Evolutionary conservation across 2,888 invertebrate genomes (phyloP), one percentile per base, ranked within the genome.

Genomic region (Timema cristinae): DNA sequence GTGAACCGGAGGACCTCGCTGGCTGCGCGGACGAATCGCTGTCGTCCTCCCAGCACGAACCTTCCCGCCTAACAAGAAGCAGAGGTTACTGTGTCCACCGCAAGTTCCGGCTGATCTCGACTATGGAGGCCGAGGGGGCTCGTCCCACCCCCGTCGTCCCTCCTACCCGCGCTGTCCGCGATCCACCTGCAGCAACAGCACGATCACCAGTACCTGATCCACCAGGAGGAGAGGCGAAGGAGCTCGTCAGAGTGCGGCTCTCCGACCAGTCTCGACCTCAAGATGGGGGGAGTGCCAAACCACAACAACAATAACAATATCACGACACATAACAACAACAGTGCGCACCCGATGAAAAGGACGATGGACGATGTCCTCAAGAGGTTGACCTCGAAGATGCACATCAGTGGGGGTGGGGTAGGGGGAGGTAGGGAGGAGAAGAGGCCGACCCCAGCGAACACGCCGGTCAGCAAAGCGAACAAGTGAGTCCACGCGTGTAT

Each of bases 331-430:
- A 89, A 88, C 78, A 89, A 88, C 79, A 80, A 85, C 47, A 82
- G 83, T 76, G 85, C 83, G 76, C 86, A 86, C 72, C 87, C 88
- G 74, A 85, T 87, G 77, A 92, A 92, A 83, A 66, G 91, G 82
- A 92, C 94, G 74, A 95, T 95, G 95, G 95, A 95, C 85, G 94
- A 95, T 85, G 95, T 95, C 66, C 86, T 94, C 70, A 93, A 93
- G 83, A 88, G 92, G 82, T 86, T 93, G 78, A 94, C 93, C 76
- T 92, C 93, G 75, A 94, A 94, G 84, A 92, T 92, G 89, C 90
- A 91, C 81, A 90, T 89, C 81, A 91, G 90, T 15, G 69, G 90
- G 75, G 88, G 89, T 75, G 90, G 50, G 49, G 90, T 75, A 88
- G 89, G 75, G 32, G 32, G 32, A 32, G 32, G 32, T 32, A 88